Evolutionary conservation across 1,140 invertebrate species (phyloP).

Genomic region (Anastatus disparis): DNA sequence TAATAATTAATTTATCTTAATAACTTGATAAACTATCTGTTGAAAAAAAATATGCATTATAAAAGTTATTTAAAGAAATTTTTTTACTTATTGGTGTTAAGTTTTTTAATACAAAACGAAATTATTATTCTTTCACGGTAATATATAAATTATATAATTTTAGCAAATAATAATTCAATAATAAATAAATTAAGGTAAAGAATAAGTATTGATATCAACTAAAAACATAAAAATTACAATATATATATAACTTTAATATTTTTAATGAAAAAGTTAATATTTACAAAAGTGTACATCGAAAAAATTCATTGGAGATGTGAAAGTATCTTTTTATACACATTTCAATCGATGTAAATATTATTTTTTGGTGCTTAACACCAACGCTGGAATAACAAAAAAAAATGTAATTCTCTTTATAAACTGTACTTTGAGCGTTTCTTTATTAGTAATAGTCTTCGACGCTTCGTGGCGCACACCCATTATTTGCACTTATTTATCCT

Average conservation of each 20-base stretch:
- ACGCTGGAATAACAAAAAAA: conserved; percentile 24
- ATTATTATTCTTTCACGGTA: too few relatives aligned
- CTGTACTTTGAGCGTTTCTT: conserved; percentile 17
- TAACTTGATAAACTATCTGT: too few relatives aligned
- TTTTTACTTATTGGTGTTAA: too few relatives aligned
- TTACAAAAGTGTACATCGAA: conserved; percentile 34
- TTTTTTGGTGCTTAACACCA: background rate
- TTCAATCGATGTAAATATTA: conserved; percentile 13
- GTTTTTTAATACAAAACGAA: too few relatives aligned
- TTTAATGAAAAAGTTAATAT: conserved; percentile 41
- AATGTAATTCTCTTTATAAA: conserved; percentile 7
- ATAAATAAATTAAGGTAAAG: background rate
- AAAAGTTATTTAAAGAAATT: too few relatives aligned
- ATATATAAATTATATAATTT: too few relatives aligned
- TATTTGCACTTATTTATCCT: conserved; percentile 14
- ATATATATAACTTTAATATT: conserved; percentile 21
- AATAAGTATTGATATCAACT: background rate
- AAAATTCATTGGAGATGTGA: background rate
- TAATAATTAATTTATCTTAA: too few relatives aligned
- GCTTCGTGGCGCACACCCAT: background rate
- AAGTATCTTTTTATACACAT: conserved; percentile 14
- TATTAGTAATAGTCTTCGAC: conserved; percentile 18
- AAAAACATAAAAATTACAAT: background rate
- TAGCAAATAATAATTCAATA: background rate
- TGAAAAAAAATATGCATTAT: too few relatives aligned